Evolutionary conservation across 1,140 invertebrate genomes (phyloP).

Genomic region (Rhizoglyphus robini): DNA sequence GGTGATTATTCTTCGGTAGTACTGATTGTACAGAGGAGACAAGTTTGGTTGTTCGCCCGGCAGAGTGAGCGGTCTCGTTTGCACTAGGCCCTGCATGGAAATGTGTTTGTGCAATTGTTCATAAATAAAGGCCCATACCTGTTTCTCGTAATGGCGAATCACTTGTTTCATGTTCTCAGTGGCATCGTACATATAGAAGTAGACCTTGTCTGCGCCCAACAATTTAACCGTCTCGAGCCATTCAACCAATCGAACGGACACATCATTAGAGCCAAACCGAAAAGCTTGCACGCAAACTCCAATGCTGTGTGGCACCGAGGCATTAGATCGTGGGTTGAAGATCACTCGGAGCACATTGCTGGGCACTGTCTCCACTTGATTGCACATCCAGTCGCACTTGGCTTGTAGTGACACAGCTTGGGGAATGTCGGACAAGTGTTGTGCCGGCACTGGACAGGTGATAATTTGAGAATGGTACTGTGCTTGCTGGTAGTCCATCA

Average conservation of each 20-base stretch:
- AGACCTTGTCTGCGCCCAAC: too few species aligned
- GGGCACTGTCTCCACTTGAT: slow-evolving; percentile 54
- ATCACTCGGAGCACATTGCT: slow-evolving; percentile 74
- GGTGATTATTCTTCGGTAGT: neutral
- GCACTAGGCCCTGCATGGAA: neutral
- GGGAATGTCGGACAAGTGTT: slow-evolving; percentile 41
- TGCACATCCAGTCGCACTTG: slow-evolving; percentile 57
- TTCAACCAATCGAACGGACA: slow-evolving; percentile 14
- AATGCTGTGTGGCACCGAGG: neutral
- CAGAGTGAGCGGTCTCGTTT: neutral
- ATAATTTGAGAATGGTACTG: slow-evolving; percentile 76
- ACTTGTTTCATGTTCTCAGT: neutral
- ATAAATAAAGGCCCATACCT: too few species aligned
- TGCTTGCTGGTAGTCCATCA: too few species aligned
- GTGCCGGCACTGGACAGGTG: slow-evolving; percentile 58
- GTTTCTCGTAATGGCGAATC: neutral
- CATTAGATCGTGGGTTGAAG: too few species aligned
- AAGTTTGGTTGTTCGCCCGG: neutral
- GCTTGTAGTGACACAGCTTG: slow-evolving; percentile 58
- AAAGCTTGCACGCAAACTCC: slow-evolving; percentile 16
- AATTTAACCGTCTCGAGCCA: slow-evolving; percentile 10
- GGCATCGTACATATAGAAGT: slow-evolving; percentile 10
- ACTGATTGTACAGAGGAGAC: neutral
- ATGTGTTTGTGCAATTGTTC: too few species aligned
- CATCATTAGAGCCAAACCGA: slow-evolving; percentile 8